Base-by-base conservation (phyloP, 1,140 invertebrate species). In the Penaeus indicus region DNA sequence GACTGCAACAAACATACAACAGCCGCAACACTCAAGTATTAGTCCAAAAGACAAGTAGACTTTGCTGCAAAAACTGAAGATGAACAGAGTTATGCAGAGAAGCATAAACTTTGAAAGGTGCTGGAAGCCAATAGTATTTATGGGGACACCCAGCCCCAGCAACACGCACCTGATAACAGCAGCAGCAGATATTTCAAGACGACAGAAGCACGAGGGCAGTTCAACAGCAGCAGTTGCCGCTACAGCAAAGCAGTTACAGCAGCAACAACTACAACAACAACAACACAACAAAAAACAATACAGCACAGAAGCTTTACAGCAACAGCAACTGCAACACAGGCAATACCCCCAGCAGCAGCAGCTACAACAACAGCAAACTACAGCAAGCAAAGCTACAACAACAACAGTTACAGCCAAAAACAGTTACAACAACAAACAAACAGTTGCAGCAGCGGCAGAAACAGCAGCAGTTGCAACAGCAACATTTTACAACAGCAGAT, bases 1-100 rank as follows among this genome's bases (percentile, higher is more conserved):
- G 95, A 89, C 60, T 86, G 38, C 85, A 91, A 25, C 90, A 89
- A 25, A 11, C 80, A 21, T 32, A 64, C 86, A 88, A 78, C 88
- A 86, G 60, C 67, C 88, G 42, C 86, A 89, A 27, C 87, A 16
- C 81, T n/a, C 72, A 3, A 32, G 80, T n/a, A n/a, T n/a, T 78
- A 82, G 67, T 25, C 87, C n/a, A n/a, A 88, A 25, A 88, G 79
- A 64, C 81, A 84, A 64, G 82, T 63, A 25, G 61, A 72, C 27
- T 77, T 88, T 67, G 72, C 54, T 54, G 21, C 47, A 42, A 88
- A 88, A 63, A 64, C 25, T 78, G 81, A 88, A 62, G 60, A n/a
- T 79, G 82, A 88, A 54, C 69, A 79, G 77, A 54, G 22, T 21
- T 21, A 67, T 54, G 27, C 67, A 64, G 87, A 88, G 16, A 88